A percentile compares a stretch with the other conserved stretches of the same genome.
Evolutionary conservation across 2,797 vertebrate species (phyloP).

Genomic region (Sibirionetta formosa): DNA sequence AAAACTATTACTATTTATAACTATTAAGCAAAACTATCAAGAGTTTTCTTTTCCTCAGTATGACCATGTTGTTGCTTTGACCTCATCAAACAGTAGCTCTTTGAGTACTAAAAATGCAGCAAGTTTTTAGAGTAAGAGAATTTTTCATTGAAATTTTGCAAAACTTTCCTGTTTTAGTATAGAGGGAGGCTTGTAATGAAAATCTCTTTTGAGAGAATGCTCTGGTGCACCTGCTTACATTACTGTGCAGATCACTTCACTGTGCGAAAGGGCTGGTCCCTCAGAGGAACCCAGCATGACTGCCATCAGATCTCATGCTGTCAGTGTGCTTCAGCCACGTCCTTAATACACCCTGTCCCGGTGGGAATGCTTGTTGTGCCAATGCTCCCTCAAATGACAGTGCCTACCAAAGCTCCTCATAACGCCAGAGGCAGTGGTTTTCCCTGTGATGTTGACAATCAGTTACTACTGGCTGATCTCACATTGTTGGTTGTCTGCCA

Average conservation of each 20-base stretch:
- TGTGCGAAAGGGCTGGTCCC: background rate
- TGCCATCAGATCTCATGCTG: rapidly evolving
- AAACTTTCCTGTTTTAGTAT: background rate
- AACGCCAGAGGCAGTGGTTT: background rate
- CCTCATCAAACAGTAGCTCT: background rate
- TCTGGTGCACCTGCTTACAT: background rate
- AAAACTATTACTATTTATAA: background rate
- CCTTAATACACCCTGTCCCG: rapidly evolving
- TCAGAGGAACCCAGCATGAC: background rate
- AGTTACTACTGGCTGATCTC: background rate
- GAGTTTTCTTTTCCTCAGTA: background rate
- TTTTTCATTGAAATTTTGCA: background rate
- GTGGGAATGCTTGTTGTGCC: background rate
- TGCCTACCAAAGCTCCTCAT: background rate
- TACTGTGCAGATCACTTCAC: background rate
- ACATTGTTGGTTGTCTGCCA: background rate
- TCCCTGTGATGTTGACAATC: background rate
- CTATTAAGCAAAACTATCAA: background rate
- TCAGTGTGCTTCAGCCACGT: background rate
- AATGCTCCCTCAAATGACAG: rapidly evolving
- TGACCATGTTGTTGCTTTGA: background rate
- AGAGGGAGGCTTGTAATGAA: background rate
- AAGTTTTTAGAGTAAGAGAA: background rate
- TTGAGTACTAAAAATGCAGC: background rate
- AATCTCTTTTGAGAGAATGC: background rate